phyloP scores from a whole-genome alignment of 2,888 invertebrate species.

The Polymixis flavicincta region DNA sequence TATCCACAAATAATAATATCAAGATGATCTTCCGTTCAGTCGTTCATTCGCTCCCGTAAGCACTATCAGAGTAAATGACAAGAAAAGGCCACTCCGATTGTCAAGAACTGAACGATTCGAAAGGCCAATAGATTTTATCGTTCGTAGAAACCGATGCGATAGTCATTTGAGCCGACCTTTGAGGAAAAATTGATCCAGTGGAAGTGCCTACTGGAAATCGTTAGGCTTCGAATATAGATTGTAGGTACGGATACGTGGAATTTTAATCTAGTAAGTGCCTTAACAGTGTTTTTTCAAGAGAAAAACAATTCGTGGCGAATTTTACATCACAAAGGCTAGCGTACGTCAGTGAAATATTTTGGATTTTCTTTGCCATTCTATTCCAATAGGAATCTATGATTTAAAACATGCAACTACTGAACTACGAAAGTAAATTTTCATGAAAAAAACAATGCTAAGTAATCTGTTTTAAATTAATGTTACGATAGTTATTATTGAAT shows the following conservation, averaged over 20 bases:
- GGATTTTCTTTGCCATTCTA: not conserved
- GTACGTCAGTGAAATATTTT: not conserved
- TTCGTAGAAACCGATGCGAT: conserved; percentile 20
- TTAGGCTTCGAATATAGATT: conserved; percentile 19
- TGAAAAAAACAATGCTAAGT: too few species aligned
- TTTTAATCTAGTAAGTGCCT: conserved; percentile 8
- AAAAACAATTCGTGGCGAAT: not conserved
- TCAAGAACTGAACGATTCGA: conserved; percentile 37
- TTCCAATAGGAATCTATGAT: not conserved
- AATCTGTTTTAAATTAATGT: too few species aligned
- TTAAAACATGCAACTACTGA: not conserved
- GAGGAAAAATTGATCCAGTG: conserved; percentile 28
- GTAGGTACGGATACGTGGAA: not conserved
- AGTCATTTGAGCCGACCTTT: conserved; percentile 43
- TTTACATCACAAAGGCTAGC: not conserved
- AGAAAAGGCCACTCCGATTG: conserved; percentile 52
- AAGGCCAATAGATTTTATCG: conserved; percentile 53
- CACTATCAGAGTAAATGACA: conserved; percentile 41
- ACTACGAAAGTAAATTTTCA: too few species aligned
- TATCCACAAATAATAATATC: conserved; percentile 33
- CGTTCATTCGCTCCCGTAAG: conserved; percentile 35
- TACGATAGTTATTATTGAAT: too few species aligned
- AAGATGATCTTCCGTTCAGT: conserved; percentile 5
- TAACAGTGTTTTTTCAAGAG: not conserved
- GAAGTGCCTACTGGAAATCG: conserved; percentile 13